Conservation (phyloP, 1,140 invertebrate genomes). For the Paralvinella palmiformis region DNA sequence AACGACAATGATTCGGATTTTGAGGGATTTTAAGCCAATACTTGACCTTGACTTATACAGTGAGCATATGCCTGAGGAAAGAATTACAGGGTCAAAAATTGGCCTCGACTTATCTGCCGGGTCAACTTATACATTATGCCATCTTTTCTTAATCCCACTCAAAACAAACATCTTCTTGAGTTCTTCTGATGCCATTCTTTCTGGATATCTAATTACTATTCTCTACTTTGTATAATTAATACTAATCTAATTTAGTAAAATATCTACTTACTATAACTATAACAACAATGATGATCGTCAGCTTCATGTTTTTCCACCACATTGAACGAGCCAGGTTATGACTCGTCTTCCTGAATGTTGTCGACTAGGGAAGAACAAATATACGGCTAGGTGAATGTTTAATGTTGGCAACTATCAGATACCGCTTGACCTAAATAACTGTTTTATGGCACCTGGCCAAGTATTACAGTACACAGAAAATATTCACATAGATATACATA, state of each 20-base stretch:
- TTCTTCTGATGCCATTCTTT: neutral
- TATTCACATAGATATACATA: constrained; percentile 55
- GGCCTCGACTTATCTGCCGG: too few relatives aligned
- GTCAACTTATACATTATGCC: neutral
- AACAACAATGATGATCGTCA: constrained; percentile 58
- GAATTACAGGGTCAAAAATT: too few relatives aligned
- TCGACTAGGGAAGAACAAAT: constrained; percentile 62
- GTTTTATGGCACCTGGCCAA: too few relatives aligned
- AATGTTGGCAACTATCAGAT: neutral
- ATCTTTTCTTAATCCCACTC: constrained; percentile 2
- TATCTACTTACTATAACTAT: constrained; percentile 62
- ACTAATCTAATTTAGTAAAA: neutral
- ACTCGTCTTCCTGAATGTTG: constrained; percentile 78
- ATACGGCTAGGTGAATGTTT: neutral
- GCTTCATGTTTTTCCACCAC: constrained; percentile 91
- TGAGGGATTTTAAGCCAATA: too few relatives aligned
- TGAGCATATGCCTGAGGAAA: too few relatives aligned
- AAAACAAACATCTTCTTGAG: neutral
- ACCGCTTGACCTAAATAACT: too few relatives aligned
- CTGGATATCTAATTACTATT: neutral
- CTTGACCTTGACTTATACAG: too few relatives aligned
- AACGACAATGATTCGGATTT: too few relatives aligned
- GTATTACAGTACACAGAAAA: neutral
- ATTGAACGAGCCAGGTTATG: constrained; percentile 76
- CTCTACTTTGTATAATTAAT: constrained; percentile 14